Evolutionary conservation across 1,140 invertebrate genomes (phyloP), one percentile per base, ranked within the genome.

Genomic region (Drosophila willistoni): DNA sequence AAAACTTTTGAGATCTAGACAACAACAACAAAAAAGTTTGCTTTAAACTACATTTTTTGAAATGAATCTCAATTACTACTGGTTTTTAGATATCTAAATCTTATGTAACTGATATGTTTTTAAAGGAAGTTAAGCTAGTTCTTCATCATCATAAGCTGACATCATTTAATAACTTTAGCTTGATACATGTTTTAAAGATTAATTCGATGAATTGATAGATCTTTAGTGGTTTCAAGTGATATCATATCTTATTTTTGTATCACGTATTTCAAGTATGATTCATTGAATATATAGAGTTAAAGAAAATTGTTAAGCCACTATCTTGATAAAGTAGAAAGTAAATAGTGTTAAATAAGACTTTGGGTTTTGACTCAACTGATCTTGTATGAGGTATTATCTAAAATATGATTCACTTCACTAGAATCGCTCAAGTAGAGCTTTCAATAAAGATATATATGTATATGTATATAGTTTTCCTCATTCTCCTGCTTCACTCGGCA

Each of bases 361-460:
- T 2, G 22, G 22, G 3, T 25, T 25, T 25, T 25, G 22, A 25
- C 22, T 25, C 29, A 39, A 19, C 10, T 13, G 29, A 59, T 39
- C 33, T 59, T 4, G 12, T 13, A 6, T 59, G n/a, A 3, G n/a
- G 29, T 25, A 25, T 56, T 59, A 59, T 34, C 33, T 19, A 12
- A 25, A 59, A 19, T 12, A 59, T 59, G 33, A 59, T 19, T 59
- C 56, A 59, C 29, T 33, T 59, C 33, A 10, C n/a, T 13, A 39
- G 33, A 59, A 59, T 39, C 10, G 9, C 10, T 19, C 33, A 59
- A 59, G 33, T 39, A 59, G 33, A 19, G 56, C 56, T 59, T 59
- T 19, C 17, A 59, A 19, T 59, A 19, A 10, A 14, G 14, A 17
- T 36, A 0, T 22, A 22, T 1, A 0, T 22, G 2, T 1, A 2